Evolutionary conservation across 2,113 vertebrate genomes (phyloP).

Genomic region (Tamias sibiricus): DNA sequence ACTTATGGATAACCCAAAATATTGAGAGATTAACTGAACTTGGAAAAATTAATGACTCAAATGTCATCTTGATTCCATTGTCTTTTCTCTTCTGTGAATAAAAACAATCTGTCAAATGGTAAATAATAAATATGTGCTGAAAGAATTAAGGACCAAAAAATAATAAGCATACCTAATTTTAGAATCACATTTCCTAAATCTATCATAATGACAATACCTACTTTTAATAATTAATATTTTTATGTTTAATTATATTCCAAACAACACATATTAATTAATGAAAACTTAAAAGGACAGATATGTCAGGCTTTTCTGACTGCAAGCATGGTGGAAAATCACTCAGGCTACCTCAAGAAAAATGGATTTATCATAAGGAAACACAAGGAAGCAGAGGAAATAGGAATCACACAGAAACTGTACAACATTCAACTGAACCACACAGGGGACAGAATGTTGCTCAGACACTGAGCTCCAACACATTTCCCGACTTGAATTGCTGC

Average conservation of each 20-base stretch:
- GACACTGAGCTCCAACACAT: not conserved
- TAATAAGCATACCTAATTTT: slow-evolving; percentile 8
- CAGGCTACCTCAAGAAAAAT: not conserved
- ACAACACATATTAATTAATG: slow-evolving; percentile 21
- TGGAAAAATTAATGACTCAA: not conserved
- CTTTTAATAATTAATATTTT: slow-evolving; percentile 31
- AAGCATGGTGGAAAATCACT: not conserved
- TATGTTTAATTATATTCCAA: slow-evolving; percentile 21
- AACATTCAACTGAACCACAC: not conserved
- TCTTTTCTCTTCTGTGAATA: not conserved
- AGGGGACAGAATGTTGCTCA: not conserved
- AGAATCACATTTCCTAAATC: slow-evolving; percentile 16
- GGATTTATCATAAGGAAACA: not conserved
- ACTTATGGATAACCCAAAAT: not conserved
- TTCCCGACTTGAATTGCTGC: not conserved
- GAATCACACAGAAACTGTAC: not conserved
- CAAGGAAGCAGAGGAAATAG: not conserved
- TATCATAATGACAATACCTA: not conserved
- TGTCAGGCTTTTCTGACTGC: not conserved
- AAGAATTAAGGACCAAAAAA: slow-evolving; percentile 8
- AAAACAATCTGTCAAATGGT: not conserved
- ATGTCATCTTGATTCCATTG: not conserved
- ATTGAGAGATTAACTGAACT: not conserved
- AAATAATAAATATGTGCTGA: not conserved
- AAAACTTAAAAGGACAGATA: not conserved